These are phyloP conservation scores for Drosophila kurseongensis DNA, from an alignment of 1,140 invertebrate genomes.

Conservation along the genomic window DNA sequence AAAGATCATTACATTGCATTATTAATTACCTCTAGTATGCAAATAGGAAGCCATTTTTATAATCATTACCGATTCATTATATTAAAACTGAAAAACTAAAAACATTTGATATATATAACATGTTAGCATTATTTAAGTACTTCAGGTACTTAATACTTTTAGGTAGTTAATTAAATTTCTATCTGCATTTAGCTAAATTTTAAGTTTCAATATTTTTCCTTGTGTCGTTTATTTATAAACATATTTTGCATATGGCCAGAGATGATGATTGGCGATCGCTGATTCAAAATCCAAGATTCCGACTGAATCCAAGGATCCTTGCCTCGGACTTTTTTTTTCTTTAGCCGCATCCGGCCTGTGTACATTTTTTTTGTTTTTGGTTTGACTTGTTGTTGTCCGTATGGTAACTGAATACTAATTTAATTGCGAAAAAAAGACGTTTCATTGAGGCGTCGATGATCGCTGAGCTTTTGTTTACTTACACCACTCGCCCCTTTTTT, in stretches of 20 bases:
- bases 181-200: too few species aligned
- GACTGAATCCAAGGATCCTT: conserved; percentile 26
- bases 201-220: neutral
- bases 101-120: too few species aligned
- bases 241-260: conserved; percentile 45
- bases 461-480: conserved; percentile 74
- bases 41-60: too few species aligned
- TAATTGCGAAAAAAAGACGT: conserved; percentile 46
- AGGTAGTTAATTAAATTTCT: too few species aligned
- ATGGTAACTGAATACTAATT: conserved; percentile 82
- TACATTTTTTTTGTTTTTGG: conserved; percentile 12
- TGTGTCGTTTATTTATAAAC: conserved; percentile 67
- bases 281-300: conserved; percentile 17
- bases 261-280: conserved; percentile 38
- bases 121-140: too few species aligned
- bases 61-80: too few species aligned
- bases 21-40: too few species aligned
- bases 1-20: too few species aligned
- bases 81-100: too few species aligned
- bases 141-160: too few species aligned
- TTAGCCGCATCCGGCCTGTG: conserved; percentile 49
- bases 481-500: conserved; percentile 13
- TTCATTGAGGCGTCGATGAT: conserved; percentile 68
- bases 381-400: conserved; percentile 32
- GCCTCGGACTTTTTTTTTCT: conserved; percentile 11